Evolutionary conservation across 1,140 invertebrate genomes (phyloP).

Genomic region (Ceratitis capitata): DNA sequence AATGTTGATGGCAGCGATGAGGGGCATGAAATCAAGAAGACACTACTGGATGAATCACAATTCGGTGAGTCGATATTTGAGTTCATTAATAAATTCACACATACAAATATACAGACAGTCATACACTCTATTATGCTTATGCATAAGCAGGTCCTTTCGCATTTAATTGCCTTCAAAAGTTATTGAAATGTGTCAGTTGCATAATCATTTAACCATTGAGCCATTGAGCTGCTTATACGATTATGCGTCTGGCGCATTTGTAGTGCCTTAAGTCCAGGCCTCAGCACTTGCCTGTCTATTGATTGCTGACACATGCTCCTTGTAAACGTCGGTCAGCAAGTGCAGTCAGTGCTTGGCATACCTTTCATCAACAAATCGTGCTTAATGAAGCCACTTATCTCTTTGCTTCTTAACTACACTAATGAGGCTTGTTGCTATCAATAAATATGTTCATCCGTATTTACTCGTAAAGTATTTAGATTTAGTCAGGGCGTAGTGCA

Average conservation of each 20-base stretch:
- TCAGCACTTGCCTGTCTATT: not conserved
- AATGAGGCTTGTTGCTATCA: not conserved
- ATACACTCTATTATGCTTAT: too few relatives aligned
- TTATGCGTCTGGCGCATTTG: not conserved
- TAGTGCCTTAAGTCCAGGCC: not conserved
- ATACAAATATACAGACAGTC: not conserved
- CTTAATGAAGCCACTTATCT: not conserved
- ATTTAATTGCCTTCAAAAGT: not conserved
- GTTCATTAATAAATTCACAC: not conserved
- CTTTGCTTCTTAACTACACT: not conserved
- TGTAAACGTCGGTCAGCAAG: not conserved
- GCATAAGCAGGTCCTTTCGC: not conserved
- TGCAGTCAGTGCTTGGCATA: not conserved
- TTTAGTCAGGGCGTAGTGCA: too few relatives aligned
- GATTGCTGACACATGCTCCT: not conserved
- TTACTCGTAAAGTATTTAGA: too few relatives aligned
- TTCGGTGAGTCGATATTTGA: constrained; percentile 71
- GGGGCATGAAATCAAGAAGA: constrained; percentile 81
- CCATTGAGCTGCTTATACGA: not conserved
- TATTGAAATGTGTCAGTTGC: constrained; percentile 9
- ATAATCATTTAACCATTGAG: not conserved
- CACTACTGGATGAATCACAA: constrained; percentile 77
- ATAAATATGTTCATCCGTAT: too few relatives aligned
- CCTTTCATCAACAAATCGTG: not conserved
- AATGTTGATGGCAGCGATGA: constrained; percentile 75